phyloP scores from a whole-genome alignment of 2,888 invertebrate species.

The Cinara cedri region DNA sequence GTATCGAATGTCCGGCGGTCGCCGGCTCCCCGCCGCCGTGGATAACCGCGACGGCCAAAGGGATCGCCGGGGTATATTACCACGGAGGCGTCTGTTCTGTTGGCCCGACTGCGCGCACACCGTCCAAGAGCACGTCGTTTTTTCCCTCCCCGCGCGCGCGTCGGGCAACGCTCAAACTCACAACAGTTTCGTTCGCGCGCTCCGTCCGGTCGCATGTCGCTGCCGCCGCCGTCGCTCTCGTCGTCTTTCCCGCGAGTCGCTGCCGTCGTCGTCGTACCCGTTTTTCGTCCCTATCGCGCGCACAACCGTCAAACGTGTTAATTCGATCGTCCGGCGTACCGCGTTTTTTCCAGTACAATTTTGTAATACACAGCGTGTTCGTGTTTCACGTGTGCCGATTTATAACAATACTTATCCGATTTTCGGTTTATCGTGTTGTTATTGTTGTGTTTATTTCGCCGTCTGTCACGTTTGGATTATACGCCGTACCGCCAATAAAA shows the following conservation, averaged over 20 bases:
- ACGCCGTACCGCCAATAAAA: not conserved
- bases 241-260: no score
- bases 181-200: constrained; percentile 45
- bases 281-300: not conserved
- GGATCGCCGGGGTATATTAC: constrained; percentile 16
- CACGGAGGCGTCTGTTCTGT: constrained; percentile 26
- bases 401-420: not conserved
- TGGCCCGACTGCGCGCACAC: constrained; percentile 53
- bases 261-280: not conserved
- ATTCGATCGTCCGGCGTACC: no score
- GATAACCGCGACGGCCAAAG: not conserved
- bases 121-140: constrained; percentile 43
- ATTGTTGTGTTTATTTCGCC: not conserved
- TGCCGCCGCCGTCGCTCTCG: not conserved
- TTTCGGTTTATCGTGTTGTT: not conserved
- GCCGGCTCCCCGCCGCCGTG: not conserved
- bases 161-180: not conserved
- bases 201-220: not conserved
- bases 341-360: no score
- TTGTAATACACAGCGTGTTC: not conserved
- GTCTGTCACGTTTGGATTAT: not conserved
- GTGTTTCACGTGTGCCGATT: not conserved
- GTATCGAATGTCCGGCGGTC: constrained; percentile 39
- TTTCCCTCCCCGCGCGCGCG: constrained; percentile 36
- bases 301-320: not conserved